Conservation (phyloP, 2,797 vertebrate genomes). For the Neopelma chrysocephalum region DNA sequence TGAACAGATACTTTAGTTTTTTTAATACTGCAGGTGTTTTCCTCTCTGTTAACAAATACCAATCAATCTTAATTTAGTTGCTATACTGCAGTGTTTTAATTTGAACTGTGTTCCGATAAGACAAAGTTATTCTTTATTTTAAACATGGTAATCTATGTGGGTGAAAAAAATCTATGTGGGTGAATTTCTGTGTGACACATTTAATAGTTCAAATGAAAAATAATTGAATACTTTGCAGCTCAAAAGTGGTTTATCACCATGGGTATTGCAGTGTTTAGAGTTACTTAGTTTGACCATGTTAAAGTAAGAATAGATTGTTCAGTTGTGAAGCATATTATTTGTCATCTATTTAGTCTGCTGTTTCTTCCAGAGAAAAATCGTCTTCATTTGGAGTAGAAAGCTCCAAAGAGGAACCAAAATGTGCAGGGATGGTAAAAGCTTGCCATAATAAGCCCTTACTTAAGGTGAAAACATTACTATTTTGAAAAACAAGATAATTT, state of each 20-base stretch:
- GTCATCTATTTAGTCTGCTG: conserved; percentile 14
- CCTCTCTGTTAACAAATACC: conserved; percentile 42
- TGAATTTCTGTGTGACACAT: conserved; percentile 35
- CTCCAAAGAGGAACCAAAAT: not conserved
- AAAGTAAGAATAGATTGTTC: conserved; percentile 22
- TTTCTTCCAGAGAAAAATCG: conserved; percentile 52
- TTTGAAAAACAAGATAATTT: conserved; percentile 51
- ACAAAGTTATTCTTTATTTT: conserved; percentile 26
- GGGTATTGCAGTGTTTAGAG: conserved; percentile 40
- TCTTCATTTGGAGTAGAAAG: conserved; percentile 22
- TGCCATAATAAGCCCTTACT: conserved; percentile 18
- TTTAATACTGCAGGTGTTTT: conserved; percentile 7
- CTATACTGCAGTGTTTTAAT: not conserved
- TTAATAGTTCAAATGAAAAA: conserved; percentile 62
- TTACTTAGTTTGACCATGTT: conserved; percentile 47
- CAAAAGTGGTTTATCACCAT: conserved; percentile 32
- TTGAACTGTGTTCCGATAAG: conserved; percentile 30
- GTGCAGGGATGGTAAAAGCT: not conserved
- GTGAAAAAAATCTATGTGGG: conserved; percentile 18
- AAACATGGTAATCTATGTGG: not conserved
- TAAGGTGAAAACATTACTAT: conserved; percentile 40
- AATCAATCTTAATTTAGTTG: conserved; percentile 34
- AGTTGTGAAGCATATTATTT: conserved; percentile 40
- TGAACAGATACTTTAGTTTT: not conserved
- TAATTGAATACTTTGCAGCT: conserved; percentile 40